Evolutionary conservation across 2,888 invertebrate genomes (phyloP), one percentile per base, ranked within the genome.

Genomic region (Lysandra bellargus): DNA sequence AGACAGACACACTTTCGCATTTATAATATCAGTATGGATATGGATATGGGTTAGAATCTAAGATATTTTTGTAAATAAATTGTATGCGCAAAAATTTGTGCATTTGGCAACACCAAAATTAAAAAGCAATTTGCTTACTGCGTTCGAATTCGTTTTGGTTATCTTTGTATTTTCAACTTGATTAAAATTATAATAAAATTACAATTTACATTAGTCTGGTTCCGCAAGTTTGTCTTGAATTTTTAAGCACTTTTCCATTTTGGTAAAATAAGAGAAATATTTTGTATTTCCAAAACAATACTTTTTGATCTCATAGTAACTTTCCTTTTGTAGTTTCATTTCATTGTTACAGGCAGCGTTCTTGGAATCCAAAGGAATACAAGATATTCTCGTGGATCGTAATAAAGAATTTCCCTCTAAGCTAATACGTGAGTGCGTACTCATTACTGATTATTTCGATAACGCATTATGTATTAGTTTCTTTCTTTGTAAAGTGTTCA

Each of bases 361-460:
- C 69, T 69, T 14, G 37, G 33, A 69, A 37, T 69, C 69, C 33
- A 69, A 69, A 69, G 69, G 69, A 69, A 69, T 69, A 69, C 69
- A 14, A 69, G 5, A 69, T 69, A 33, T 17, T 23, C 69, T 33
- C 33, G 9, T 64, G 64, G 64, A 61, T 61, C 61, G 64, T 33
- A 33, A 69, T 69, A 69, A 69, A 37, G 14, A 69, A 69, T 69
- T 37, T 33, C 69, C 69, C 33, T 69, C 33, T 33, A 37, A 69
- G 14, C 17, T 69, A 30, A 33, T 64, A 64, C 64, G 64, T 64
- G 23, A 64, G 64, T 64, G 64, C 23, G 64, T 64, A 30, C 64
- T 30, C 9, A 30, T 64, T 14, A 64, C 30, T 64, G 64, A 33
- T 64, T 64, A 64, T 64, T 64, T 64, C 9, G 64, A 30, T 64